Conservation (phyloP, 2,797 vertebrate species). For the Pangasius sanitwongsei region DNA sequence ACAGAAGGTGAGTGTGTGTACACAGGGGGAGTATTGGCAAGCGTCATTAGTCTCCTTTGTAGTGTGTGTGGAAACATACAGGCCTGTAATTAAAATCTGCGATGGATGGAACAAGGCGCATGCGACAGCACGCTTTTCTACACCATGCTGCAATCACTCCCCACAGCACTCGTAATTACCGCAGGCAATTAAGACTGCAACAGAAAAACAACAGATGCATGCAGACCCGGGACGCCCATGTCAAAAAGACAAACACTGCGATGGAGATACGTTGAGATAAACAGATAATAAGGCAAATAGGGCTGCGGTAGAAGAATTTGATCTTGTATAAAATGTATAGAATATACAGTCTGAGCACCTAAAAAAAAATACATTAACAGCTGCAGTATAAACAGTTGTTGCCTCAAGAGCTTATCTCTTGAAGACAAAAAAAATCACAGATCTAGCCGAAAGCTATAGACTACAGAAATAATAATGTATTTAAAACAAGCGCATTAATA, state of each 20-base stretch:
- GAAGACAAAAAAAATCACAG: background rate
- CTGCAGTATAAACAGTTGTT: background rate
- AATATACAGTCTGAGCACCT: background rate
- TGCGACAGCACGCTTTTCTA: constrained; percentile 61
- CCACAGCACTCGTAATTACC: constrained; percentile 63
- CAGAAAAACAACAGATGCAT: constrained; percentile 30
- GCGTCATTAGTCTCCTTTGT: constrained; percentile 46
- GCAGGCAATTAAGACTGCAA: constrained; percentile 59
- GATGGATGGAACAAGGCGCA: constrained; percentile 64
- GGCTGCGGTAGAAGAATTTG: too few species aligned
- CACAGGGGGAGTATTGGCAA: constrained; percentile 17
- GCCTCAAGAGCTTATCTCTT: background rate
- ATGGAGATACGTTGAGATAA: background rate
- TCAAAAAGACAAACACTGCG: constrained; percentile 10
- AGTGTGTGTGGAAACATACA: constrained; percentile 46
- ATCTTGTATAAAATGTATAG: background rate
- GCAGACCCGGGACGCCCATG: background rate
- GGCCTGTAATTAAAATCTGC: constrained; percentile 67
- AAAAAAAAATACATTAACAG: background rate
- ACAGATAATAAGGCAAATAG: background rate
- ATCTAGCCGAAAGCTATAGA: too few species aligned
- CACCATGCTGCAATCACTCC: constrained; percentile 58
- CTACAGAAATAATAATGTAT: background rate
- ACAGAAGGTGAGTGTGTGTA: constrained; percentile 39
- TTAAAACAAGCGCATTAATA: background rate